A percentile compares a stretch with the other conserved stretches of the same genome.
Evolutionary conservation across 35 echinoderm and acorn worm species (phyloP).

Genomic region (Eucidaris tribuloides): DNA sequence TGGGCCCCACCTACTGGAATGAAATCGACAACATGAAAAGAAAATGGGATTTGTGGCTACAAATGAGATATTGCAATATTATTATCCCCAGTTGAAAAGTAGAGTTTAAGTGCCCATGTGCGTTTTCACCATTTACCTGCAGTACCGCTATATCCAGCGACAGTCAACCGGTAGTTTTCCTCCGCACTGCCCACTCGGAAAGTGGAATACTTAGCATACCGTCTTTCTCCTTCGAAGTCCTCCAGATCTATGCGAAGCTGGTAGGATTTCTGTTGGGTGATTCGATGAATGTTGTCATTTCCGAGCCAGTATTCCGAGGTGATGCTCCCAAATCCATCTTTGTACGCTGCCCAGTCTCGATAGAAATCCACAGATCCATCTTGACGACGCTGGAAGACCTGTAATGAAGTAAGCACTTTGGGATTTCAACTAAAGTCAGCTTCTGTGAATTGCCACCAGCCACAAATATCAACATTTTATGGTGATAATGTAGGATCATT

Average conservation of each 20-base stretch:
- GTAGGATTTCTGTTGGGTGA: slow-evolving; percentile 43
- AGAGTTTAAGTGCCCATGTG: too few species aligned
- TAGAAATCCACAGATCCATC: slow-evolving; percentile 40
- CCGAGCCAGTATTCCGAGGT: slow-evolving; percentile 59
- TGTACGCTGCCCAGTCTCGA: slow-evolving; percentile 48
- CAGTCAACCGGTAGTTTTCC: slow-evolving; percentile 35
- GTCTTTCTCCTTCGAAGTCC: slow-evolving; percentile 32
- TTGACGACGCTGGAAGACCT: slow-evolving; percentile 70
- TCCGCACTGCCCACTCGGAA: slow-evolving; percentile 53
- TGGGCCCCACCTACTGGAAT: too few species aligned
- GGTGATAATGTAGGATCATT: too few species aligned
- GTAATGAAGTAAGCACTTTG: too few species aligned
- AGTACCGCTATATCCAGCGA: slow-evolving; percentile 60
- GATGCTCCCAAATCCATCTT: slow-evolving; percentile 50
- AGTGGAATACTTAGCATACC: slow-evolving; percentile 35
- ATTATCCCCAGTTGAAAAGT: too few species aligned
- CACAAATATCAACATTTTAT: too few species aligned
- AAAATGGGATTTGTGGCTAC: too few species aligned
- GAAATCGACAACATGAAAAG: too few species aligned
- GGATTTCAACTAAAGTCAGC: too few species aligned
- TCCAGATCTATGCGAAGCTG: slow-evolving; percentile 54
- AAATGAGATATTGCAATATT: too few species aligned
- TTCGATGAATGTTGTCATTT: slow-evolving; percentile 41
- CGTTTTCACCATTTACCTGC: slow-evolving; percentile 74
- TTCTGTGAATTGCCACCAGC: too few species aligned